These are phyloP conservation scores for Aporophyla lueneburgensis DNA, from an alignment of 2,888 invertebrate genomes.

Conservation along the genomic window DNA sequence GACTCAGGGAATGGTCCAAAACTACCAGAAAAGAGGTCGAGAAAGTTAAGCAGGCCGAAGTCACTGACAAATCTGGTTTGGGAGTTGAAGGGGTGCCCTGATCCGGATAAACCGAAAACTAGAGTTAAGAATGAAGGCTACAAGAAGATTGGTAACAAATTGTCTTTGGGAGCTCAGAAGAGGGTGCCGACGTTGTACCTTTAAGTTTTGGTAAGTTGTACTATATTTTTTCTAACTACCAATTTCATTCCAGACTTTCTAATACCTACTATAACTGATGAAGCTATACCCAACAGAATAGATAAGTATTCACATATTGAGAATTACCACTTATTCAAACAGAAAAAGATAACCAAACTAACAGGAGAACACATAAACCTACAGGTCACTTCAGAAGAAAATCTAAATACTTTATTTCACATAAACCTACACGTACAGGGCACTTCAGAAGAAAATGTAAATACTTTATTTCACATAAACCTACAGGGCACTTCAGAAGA, in stretches of 20 bases:
- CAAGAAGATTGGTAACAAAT: conserved; percentile 89
- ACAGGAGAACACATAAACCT: too few relatives aligned
- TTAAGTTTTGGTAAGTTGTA: conserved; percentile 83
- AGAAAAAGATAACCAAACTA: background rate
- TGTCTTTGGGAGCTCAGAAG: conserved; percentile 89
- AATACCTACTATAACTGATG: background rate
- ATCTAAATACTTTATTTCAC: too few relatives aligned
- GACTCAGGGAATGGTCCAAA: conserved; percentile 95
- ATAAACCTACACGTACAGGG: too few relatives aligned
- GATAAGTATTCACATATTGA: background rate
- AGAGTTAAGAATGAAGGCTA: conserved; percentile 89
- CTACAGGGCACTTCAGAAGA: too few relatives aligned
- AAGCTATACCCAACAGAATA: background rate
- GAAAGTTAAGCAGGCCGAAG: conserved; percentile 95
- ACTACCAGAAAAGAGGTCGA: conserved; percentile 95
- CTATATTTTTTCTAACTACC: background rate
- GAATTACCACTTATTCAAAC: background rate
- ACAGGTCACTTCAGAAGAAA: too few relatives aligned
- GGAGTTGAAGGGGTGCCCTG: conserved; percentile 92
- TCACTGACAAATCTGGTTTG: conserved; percentile 97
- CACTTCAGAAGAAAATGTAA: too few relatives aligned
- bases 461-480: too few relatives aligned
- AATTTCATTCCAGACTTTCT: background rate
- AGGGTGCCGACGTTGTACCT: conserved; percentile 91
- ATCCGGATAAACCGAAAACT: conserved; percentile 87